Percentiles rank a stretch among this genome's conserved stretches.
Evolutionary conservation across 2,797 vertebrate species (phyloP).

Genomic region (Accipiter badius): DNA sequence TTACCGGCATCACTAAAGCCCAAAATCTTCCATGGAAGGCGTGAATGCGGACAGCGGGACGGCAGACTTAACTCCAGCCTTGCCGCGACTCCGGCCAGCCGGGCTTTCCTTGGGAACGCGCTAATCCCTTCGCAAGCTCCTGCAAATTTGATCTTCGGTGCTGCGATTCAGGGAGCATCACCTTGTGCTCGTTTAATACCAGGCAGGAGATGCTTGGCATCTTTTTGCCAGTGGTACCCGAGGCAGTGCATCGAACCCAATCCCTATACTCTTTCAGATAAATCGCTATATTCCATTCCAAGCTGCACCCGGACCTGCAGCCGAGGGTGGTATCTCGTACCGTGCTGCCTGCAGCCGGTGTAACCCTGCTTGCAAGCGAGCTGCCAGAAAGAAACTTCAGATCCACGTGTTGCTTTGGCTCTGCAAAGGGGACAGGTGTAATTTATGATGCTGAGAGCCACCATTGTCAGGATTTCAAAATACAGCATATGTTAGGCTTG

Average conservation of each 20-base stretch:
- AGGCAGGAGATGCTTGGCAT: background rate
- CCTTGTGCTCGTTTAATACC: background rate
- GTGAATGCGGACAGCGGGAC: background rate
- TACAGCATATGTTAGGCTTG: background rate
- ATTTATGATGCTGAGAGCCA: background rate
- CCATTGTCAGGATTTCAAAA: background rate
- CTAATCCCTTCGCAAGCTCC: background rate
- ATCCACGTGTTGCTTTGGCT: background rate
- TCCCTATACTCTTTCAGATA: background rate
- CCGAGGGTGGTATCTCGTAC: background rate
- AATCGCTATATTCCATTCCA: background rate
- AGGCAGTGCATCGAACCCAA: background rate
- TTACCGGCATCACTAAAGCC: background rate
- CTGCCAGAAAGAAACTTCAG: background rate
- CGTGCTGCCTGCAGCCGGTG: background rate
- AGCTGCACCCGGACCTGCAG: rapidly evolving
- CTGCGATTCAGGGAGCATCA: background rate
- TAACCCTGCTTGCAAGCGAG: background rate
- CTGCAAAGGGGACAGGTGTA: background rate
- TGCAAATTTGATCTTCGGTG: background rate
- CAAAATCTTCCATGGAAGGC: background rate
- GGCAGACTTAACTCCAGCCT: background rate
- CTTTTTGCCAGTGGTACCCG: background rate
- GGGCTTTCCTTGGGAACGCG: background rate
- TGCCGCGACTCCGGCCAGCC: rapidly evolving